Conservation (phyloP, 2,797 vertebrate genomes). For the Thripadectes ignobilis region DNA sequence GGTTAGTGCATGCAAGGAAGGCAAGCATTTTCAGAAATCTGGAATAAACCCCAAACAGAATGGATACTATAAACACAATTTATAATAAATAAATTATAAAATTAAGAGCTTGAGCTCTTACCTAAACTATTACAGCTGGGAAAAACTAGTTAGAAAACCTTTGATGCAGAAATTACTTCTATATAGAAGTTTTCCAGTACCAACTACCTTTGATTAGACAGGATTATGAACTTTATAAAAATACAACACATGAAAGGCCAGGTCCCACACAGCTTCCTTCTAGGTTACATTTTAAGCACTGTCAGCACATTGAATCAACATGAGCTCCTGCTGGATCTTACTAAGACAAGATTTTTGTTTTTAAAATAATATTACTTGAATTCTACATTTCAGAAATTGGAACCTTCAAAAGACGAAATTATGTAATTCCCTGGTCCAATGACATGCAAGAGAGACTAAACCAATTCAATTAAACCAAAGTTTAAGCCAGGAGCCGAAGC, state of each 20-base stretch:
- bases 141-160: neutral
- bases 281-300: neutral
- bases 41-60: neutral
- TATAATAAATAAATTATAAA: neutral
- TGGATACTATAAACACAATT: neutral
- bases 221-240: neutral
- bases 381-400: neutral
- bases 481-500: neutral
- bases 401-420: neutral
- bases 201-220: neutral
- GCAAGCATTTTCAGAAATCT: neutral
- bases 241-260: neutral
- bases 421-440: neutral
- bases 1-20: neutral
- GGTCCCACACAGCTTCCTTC: neutral
- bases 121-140: neutral
- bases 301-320: neutral
- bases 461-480: neutral
- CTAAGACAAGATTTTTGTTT: neutral
- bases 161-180: neutral
- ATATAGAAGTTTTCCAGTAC: neutral
- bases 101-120: neutral
- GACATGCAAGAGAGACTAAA: neutral
- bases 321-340: neutral
- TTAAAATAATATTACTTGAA: neutral